phyloP scores from a whole-genome alignment of 2,113 vertebrate species.

The Ceuthmochares aereus region DNA sequence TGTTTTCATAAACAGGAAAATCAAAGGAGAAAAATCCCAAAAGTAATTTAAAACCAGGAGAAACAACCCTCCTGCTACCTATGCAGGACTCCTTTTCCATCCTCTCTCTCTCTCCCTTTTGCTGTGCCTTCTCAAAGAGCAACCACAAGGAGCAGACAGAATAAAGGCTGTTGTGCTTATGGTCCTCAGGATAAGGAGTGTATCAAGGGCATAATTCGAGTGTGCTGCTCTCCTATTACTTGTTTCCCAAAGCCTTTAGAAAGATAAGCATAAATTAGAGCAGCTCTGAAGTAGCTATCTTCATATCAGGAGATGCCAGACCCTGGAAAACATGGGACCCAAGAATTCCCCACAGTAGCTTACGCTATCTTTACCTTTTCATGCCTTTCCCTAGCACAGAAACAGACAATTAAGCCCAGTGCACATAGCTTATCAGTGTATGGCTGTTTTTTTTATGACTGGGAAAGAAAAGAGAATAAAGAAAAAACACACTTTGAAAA shows the following conservation, averaged over 20 bases:
- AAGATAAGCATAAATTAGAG: slow-evolving; percentile 57
- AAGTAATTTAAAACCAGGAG: not conserved
- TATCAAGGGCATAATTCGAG: slow-evolving; percentile 19
- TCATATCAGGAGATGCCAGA: slow-evolving; percentile 22
- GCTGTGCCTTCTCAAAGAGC: not conserved
- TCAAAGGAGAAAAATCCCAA: not conserved
- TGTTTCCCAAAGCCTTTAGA: slow-evolving; percentile 30
- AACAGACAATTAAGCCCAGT: not conserved
- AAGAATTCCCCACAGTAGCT: not conserved
- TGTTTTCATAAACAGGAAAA: not conserved
- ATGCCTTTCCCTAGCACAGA: not conserved
- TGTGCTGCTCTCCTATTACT: not conserved
- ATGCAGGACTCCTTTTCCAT: not conserved
- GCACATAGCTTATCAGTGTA: not conserved
- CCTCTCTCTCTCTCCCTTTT: not conserved
- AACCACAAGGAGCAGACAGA: not conserved
- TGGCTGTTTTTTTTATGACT: not conserved
- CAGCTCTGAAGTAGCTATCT: slow-evolving; percentile 41
- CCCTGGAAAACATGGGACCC: not conserved
- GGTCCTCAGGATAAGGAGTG: slow-evolving; percentile 14
- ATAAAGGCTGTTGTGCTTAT: slow-evolving; percentile 3
- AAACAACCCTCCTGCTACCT: not conserved
- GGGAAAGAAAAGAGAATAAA: not conserved
- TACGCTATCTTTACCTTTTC: slow-evolving; percentile 13
- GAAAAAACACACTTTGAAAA: not conserved